Evolutionary conservation across 2,888 invertebrate species (phyloP).

Genomic region (Stenchaetothrips biformis): DNA sequence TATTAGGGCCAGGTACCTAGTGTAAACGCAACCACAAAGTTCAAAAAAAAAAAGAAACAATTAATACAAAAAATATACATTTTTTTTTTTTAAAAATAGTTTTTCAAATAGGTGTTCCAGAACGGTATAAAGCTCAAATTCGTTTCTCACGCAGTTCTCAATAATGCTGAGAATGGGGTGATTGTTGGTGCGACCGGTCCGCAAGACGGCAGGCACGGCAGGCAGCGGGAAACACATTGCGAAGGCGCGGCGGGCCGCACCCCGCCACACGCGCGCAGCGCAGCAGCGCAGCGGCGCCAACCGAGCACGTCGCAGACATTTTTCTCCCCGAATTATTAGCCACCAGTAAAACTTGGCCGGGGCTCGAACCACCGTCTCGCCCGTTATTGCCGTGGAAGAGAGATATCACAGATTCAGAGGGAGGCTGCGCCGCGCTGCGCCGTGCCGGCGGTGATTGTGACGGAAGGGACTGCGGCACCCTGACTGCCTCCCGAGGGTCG

Average conservation of each 20-base stretch:
- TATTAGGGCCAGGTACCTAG: too few species aligned
- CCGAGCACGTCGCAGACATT: not conserved
- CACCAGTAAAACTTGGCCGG: slow-evolving; percentile 20
- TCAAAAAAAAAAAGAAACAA: too few species aligned
- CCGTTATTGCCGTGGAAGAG: not conserved
- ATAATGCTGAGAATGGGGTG: not conserved
- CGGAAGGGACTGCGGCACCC: not conserved
- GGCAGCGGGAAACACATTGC: not conserved
- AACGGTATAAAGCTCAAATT: too few species aligned
- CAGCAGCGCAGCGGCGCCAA: not conserved
- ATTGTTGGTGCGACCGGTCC: too few species aligned
- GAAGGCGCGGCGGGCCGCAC: not conserved
- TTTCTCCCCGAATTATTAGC: slow-evolving; percentile 19
- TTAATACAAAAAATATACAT: too few species aligned
- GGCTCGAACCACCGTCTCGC: slow-evolving; percentile 9
- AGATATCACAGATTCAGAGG: slow-evolving; percentile 24
- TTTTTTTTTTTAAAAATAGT: too few species aligned
- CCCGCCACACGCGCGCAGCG: not conserved
- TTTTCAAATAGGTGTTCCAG: too few species aligned
- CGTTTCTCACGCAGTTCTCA: too few species aligned
- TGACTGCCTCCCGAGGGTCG: too few species aligned
- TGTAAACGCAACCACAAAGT: too few species aligned
- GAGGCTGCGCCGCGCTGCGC: not conserved
- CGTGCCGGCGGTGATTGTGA: not conserved
- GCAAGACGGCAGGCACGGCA: too few species aligned